Base-by-base conservation (phyloP, 2,888 invertebrate species). In the Tillus elongatus region DNA sequence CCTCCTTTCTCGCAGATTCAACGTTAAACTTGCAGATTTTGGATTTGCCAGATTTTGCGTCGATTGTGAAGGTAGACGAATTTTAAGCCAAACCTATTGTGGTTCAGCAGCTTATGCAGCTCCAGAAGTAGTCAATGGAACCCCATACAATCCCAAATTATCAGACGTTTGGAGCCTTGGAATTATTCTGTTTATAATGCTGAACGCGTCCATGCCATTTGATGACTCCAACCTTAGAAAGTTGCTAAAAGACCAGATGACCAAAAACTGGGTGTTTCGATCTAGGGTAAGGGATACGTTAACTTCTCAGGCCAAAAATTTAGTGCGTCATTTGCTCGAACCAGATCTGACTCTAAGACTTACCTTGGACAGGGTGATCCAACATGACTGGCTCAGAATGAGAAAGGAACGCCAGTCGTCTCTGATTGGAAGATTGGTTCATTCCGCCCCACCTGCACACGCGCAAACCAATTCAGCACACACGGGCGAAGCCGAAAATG, bases 101-200 rank as follows among this genome's bases (percentile, higher is more conserved):
- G 95, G 95, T n/a, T 93, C 92, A 2, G 90, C 92, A 2, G 92
- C 93, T 0, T 96, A 96, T 63, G 95, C 93, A 1, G 90, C 95
- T 1, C 95, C 95, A 1, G 95, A 96, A 68, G 86, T 95, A 2
- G 85, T 95, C 30, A 82, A 83, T 56, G 90, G 90, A 2, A 82
- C 80, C 2, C 87, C 89, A 0, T 90, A 89, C 63, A 86, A 90
- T 64, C 88, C 89, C 0, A 88, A 87, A 64, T 65, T 86, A 45
- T 85, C 88, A 9, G 95, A 95, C 60, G 83, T 92, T 26, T 96
- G 95, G 95, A 90, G 91, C 6, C 69, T 92, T 45, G 93, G 89
- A 4, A 82, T 89, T 30, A 86, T 96, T 42, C 71, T 95, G 8
- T 95, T 85, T 63, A 91, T 93, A 45, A 93, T 95, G 91, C 67